Evolutionary conservation across 2,797 vertebrate genomes (phyloP).

Genomic region (Avahi laniger): DNA sequence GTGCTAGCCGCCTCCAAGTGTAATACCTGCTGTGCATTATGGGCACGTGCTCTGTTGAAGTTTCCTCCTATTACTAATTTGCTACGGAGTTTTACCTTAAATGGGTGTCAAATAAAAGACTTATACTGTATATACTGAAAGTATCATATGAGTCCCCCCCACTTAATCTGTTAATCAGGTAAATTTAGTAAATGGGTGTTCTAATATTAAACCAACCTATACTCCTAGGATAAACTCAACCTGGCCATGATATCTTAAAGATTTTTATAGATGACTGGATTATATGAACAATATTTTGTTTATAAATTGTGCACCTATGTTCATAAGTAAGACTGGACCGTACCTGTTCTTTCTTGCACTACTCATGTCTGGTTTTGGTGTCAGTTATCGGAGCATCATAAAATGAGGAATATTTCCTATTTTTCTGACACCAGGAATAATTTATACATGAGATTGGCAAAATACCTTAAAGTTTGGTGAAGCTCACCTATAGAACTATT

Average conservation of each 20-base stretch:
- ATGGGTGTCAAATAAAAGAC: no score
- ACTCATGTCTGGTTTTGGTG: background rate
- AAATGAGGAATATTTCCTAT: background rate
- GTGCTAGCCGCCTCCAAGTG: rapidly evolving
- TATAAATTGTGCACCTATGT: background rate
- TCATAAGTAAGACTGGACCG: background rate
- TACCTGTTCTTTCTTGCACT: background rate
- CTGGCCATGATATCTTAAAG: background rate
- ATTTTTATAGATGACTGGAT: background rate
- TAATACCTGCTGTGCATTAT: rapidly evolving
- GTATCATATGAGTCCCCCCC: rapidly evolving
- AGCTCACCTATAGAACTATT: background rate
- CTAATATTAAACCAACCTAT: background rate
- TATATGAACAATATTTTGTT: background rate
- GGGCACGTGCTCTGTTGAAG: background rate
- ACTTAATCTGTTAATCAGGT: background rate
- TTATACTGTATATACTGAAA: background rate
- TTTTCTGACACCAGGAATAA: background rate
- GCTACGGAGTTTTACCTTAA: background rate
- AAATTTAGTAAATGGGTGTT: background rate
- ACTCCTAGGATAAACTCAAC: background rate
- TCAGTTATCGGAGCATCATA: background rate
- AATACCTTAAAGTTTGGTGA: background rate
- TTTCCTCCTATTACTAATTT: background rate
- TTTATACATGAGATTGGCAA: background rate